A percentile compares a stretch with the other conserved stretches of the same genome.
phyloP scores from a whole-genome alignment of 2,797 vertebrate genomes.

The Lophius americanus region DNA sequence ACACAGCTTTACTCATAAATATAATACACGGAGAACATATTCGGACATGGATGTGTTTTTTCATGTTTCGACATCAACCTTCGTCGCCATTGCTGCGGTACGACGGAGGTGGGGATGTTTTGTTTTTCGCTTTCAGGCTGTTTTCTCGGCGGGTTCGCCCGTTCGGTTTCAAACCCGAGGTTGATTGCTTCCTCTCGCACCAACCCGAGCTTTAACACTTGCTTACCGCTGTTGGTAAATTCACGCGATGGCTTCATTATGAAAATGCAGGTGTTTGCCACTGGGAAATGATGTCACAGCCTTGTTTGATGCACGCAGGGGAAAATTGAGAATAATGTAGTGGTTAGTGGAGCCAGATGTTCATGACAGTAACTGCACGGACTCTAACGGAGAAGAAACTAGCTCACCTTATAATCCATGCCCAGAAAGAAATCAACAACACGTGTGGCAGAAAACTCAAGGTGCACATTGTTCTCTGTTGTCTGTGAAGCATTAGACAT shows the following conservation, averaged over 20 bases:
- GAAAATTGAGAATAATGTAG: constrained; percentile 31
- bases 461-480: neutral
- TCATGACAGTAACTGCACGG: neutral
- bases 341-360: constrained; percentile 26
- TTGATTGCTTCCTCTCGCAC: neutral
- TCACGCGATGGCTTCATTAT: constrained; percentile 7
- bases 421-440: neutral
- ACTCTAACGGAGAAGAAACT: neutral
- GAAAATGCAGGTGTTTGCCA: constrained; percentile 38
- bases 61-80: neutral
- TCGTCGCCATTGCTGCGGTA: neutral
- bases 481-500: neutral
- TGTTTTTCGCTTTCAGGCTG: constrained; percentile 4
- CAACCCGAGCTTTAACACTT: neutral
- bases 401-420: too few relatives aligned
- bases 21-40: too few relatives aligned
- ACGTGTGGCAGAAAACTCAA: neutral
- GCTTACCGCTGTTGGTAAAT: constrained; percentile 29
- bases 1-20: neutral
- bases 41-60: neutral
- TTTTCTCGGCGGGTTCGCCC: neutral
- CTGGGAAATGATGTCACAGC: constrained; percentile 26
- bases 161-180: neutral
- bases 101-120: neutral
- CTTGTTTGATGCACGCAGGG: constrained; percentile 4